Percentiles rank a stretch among this genome's conserved stretches.
Conservation (phyloP, 2,888 invertebrate species). For the Crematogaster levior region DNA sequence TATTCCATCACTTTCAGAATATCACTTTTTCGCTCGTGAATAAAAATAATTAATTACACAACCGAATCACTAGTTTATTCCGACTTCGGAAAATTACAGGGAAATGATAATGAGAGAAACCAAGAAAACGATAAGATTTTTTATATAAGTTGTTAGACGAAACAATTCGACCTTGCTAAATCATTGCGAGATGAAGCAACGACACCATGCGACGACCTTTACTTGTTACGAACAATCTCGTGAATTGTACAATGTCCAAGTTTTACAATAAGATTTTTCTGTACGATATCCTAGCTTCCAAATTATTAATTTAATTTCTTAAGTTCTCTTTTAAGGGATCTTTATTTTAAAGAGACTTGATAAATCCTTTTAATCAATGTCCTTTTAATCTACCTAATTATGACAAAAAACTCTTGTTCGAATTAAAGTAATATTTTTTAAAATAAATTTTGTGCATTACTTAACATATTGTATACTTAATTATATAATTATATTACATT, state of each 20-base stretch:
- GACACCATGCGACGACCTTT: constrained; percentile 42
- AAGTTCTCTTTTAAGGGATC: background rate
- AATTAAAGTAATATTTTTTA: background rate
- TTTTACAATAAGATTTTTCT: background rate
- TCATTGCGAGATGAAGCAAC: background rate
- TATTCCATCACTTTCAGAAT: background rate
- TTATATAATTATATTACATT: background rate
- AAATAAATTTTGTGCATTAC: background rate
- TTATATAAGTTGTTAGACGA: constrained; percentile 32
- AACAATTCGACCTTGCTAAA: constrained; percentile 43
- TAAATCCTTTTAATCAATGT: background rate
- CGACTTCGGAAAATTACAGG: constrained; percentile 24
- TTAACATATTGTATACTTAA: too few relatives aligned
- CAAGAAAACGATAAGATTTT: constrained; percentile 55
- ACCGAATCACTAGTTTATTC: background rate
- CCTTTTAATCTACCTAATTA: background rate
- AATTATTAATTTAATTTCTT: constrained; percentile 9
- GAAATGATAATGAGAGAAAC: background rate
- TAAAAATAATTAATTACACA: background rate
- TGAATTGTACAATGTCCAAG: background rate
- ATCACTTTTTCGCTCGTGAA: background rate
- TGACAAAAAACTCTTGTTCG: background rate
- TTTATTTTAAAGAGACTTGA: background rate
- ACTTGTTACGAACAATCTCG: background rate
- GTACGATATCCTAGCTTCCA: background rate